Evolutionary conservation across 2,113 vertebrate species (phyloP).

Genomic region (Hypomesus transpacificus): DNA sequence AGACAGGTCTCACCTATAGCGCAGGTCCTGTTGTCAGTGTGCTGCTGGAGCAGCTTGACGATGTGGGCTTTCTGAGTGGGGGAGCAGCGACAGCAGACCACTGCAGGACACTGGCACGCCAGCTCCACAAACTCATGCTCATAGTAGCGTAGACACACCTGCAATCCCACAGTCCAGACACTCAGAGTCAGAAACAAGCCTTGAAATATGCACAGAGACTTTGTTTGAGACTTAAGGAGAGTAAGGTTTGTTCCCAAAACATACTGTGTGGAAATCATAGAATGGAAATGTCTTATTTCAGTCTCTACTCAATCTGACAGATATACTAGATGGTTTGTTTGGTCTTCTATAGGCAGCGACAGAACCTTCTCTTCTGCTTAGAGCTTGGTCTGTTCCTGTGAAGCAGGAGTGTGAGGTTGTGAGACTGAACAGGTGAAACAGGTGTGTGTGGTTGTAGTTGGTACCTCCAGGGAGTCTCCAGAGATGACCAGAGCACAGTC

Average conservation of each 20-base stretch:
- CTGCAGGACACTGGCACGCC: constrained; percentile 94
- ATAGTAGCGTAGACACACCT: constrained; percentile 94
- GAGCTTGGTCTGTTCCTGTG: constrained; percentile 8
- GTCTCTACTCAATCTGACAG: too few species aligned
- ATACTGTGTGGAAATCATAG: too few species aligned
- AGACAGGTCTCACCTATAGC: constrained; percentile 79
- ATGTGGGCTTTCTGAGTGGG: constrained; percentile 97
- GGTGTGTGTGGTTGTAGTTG: constrained; percentile 4
- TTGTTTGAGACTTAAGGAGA: not conserved
- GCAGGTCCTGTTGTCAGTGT: constrained; percentile 86
- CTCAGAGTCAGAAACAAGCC: not conserved
- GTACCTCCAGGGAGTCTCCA: constrained; percentile 95
- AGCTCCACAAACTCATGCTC: constrained; percentile 96
- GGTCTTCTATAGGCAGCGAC: too few species aligned
- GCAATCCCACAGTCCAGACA: not conserved
- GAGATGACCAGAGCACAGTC: constrained; percentile 97
- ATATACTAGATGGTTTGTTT: too few species aligned
- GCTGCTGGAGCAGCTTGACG: constrained; percentile 86
- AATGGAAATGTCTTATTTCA: too few species aligned
- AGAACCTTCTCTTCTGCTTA: not conserved
- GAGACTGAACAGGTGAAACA: not conserved
- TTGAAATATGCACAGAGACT: not conserved
- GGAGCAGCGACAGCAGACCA: constrained; percentile 96
- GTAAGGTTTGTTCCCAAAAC: too few species aligned
- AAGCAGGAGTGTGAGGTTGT: not conserved